Evolutionary conservation across 2,888 invertebrate genomes (phyloP).

Genomic region (Eupithecia subumbrata): DNA sequence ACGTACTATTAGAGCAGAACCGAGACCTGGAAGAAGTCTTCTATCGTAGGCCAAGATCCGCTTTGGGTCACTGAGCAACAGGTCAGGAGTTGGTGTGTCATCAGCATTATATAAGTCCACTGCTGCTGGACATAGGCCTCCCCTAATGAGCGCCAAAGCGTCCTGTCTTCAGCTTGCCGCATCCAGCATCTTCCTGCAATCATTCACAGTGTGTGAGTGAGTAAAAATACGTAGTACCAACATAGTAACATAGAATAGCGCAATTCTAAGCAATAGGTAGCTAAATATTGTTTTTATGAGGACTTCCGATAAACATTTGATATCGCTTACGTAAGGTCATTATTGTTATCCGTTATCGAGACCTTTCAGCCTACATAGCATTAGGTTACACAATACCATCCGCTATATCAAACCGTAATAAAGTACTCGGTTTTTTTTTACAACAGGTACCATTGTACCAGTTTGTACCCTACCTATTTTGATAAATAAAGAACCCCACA

Average conservation of each 20-base stretch:
- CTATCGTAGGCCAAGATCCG: neutral
- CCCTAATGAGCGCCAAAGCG: too few relatives aligned
- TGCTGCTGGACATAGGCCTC: too few relatives aligned
- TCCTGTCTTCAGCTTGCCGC: too few relatives aligned
- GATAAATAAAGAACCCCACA: too few relatives aligned
- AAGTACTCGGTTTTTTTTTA: neutral
- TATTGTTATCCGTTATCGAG: constrained; percentile 8
- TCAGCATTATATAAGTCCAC: too few relatives aligned
- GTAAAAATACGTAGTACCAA: neutral
- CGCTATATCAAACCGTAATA: neutral
- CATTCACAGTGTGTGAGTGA: neutral
- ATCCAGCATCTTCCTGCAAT: too few relatives aligned
- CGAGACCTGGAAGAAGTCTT: neutral
- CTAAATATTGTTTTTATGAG: constrained; percentile 5
- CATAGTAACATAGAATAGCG: neutral
- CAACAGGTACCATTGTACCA: too few relatives aligned
- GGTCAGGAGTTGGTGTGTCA: neutral
- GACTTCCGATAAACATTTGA: constrained; percentile 8
- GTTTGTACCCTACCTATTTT: too few relatives aligned
- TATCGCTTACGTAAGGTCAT: constrained; percentile 7
- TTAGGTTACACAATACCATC: constrained; percentile 7
- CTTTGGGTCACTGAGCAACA: neutral
- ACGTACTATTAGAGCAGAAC: neutral
- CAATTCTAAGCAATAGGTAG: neutral
- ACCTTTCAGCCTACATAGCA: constrained; percentile 7